Evolutionary conservation across 2,797 vertebrate species (phyloP).

Genomic region (Stomatorhinus walkeri): DNA sequence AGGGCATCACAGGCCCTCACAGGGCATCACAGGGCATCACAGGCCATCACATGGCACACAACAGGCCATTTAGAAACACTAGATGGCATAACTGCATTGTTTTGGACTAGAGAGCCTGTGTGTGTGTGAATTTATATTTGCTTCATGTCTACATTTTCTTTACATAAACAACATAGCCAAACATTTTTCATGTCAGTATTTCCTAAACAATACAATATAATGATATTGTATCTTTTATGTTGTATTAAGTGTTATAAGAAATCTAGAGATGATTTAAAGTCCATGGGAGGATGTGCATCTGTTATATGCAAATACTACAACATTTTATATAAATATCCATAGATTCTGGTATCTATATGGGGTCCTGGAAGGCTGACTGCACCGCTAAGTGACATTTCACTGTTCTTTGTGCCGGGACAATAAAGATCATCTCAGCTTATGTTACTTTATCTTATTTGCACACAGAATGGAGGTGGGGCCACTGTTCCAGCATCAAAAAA

Average conservation of each 20-base stretch:
- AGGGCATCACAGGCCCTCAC: no score
- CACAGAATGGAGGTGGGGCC: neutral
- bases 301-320: neutral
- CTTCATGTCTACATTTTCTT: neutral
- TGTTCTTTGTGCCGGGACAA: neutral
- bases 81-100: neutral
- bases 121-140: neutral
- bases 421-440: neutral
- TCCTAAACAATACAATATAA: neutral
- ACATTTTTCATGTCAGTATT: neutral
- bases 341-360: neutral
- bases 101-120: neutral
- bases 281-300: neutral
- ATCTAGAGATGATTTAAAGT: neutral
- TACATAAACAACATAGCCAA: neutral
- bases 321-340: neutral
- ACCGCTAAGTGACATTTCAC: neutral
- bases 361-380: neutral
- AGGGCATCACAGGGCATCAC: neutral
- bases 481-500: neutral
- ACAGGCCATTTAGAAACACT: neutral
- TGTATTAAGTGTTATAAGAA: neutral
- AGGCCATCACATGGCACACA: neutral
- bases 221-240: neutral
- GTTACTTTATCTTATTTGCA: neutral